Conservation (phyloP, 2,888 invertebrate genomes). For the Diaphora mendica region DNA sequence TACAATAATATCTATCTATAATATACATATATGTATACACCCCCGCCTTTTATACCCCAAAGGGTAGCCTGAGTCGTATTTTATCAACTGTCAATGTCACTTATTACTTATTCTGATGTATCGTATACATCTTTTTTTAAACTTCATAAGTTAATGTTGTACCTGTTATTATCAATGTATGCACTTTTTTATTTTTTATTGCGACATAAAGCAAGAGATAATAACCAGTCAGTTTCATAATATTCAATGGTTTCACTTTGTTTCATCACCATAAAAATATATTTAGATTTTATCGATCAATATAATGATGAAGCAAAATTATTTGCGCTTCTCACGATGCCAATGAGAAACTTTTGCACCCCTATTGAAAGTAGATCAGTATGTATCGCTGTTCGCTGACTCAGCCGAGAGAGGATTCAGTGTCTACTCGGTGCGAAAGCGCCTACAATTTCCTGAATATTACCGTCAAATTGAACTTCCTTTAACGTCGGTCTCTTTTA, state of each 20-base stretch:
- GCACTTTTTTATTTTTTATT: too few relatives aligned
- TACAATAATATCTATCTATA: too few relatives aligned
- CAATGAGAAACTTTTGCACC: slow-evolving; percentile 39
- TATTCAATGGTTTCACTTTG: neutral
- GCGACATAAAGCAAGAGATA: neutral
- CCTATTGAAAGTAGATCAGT: slow-evolving; percentile 37
- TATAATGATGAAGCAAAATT: slow-evolving; percentile 36
- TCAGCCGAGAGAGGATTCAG: slow-evolving; percentile 30
- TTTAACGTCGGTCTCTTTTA: slow-evolving; percentile 17
- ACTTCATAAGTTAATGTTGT: too few relatives aligned
- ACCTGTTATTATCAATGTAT: too few relatives aligned
- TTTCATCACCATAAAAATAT: neutral
- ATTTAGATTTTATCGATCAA: slow-evolving; percentile 17
- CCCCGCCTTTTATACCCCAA: too few relatives aligned
- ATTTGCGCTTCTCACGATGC: slow-evolving; percentile 40
- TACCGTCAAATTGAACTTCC: slow-evolving; percentile 33
- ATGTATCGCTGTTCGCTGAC: slow-evolving; percentile 36
- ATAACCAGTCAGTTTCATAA: neutral
- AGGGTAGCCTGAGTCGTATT: too few relatives aligned
- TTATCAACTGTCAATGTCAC: too few relatives aligned
- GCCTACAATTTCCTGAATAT: slow-evolving; percentile 31
- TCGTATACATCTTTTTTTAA: too few relatives aligned
- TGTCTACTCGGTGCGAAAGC: slow-evolving; percentile 18
- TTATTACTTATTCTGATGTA: too few relatives aligned
- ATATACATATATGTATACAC: too few relatives aligned